Evolutionary conservation across 2,888 invertebrate genomes (phyloP).

Genomic region (Macrosiphum euphorbiae): DNA sequence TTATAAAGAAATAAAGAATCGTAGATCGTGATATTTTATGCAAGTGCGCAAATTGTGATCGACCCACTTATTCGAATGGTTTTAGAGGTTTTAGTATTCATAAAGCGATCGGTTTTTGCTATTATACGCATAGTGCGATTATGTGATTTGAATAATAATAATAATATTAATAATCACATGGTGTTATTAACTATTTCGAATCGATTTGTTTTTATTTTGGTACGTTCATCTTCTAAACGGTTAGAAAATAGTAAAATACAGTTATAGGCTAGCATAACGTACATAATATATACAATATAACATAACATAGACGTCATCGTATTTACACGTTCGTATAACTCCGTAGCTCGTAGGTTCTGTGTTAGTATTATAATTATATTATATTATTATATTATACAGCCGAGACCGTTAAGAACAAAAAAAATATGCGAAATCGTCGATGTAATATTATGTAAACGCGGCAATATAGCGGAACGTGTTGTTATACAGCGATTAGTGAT

Average conservation of each 20-base stretch:
- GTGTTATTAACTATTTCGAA: constrained; percentile 12
- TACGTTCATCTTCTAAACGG: constrained; percentile 37
- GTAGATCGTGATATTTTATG: background rate
- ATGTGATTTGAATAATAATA: constrained; percentile 26
- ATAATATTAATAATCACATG: background rate
- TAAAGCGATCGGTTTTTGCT: background rate
- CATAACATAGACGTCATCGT: background rate
- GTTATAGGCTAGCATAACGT: background rate
- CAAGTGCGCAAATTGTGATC: background rate
- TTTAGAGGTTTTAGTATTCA: background rate
- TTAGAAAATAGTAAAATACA: background rate
- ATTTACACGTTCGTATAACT: background rate
- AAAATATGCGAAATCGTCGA: background rate
- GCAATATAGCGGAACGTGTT: background rate
- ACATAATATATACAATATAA: background rate
- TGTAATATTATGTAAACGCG: background rate
- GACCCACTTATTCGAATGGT: background rate
- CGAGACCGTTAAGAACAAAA: background rate
- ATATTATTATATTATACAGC: background rate
- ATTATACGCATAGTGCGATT: background rate
- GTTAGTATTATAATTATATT: background rate
- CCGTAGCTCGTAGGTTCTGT: background rate
- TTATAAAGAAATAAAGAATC: background rate
- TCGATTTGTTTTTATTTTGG: constrained; percentile 24
- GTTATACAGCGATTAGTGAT: background rate